Conservation (phyloP, 2,113 vertebrate genomes). For the Crotalus helleri region DNA sequence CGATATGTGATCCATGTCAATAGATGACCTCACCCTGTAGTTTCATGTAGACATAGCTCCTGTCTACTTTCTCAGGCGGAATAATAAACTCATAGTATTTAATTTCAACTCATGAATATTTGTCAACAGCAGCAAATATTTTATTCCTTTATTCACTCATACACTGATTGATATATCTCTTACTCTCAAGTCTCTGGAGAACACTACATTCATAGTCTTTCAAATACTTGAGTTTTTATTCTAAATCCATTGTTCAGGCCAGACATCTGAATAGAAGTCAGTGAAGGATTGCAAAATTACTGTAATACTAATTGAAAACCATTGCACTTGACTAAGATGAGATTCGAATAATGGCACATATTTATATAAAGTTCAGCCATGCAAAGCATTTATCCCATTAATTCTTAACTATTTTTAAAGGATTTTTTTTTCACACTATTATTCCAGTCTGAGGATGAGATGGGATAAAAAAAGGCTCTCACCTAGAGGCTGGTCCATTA, state of each 20-base stretch:
- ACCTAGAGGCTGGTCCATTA: background rate
- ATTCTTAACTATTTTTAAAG: background rate
- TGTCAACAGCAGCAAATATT: background rate
- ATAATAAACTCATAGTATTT: background rate
- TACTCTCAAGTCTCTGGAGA: background rate
- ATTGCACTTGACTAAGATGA: background rate
- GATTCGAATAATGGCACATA: background rate
- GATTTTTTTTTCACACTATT: background rate
- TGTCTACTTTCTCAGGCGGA: background rate
- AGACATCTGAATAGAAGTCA: background rate
- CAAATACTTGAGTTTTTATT: background rate
- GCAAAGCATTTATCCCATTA: conserved; percentile 4
- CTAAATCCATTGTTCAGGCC: background rate
- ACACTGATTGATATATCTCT: background rate
- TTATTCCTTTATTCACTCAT: background rate
- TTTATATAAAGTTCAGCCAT: conserved; percentile 3
- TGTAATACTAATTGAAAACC: background rate
- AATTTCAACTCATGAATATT: background rate
- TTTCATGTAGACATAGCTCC: background rate
- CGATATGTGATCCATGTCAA: background rate
- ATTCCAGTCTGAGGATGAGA: background rate
- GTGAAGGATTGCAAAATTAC: conserved; percentile 3
- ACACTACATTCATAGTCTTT: background rate
- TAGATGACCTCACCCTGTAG: background rate
- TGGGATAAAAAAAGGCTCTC: background rate